Conservation (phyloP, 2,888 invertebrate genomes). For the Acleris sparsana region DNA sequence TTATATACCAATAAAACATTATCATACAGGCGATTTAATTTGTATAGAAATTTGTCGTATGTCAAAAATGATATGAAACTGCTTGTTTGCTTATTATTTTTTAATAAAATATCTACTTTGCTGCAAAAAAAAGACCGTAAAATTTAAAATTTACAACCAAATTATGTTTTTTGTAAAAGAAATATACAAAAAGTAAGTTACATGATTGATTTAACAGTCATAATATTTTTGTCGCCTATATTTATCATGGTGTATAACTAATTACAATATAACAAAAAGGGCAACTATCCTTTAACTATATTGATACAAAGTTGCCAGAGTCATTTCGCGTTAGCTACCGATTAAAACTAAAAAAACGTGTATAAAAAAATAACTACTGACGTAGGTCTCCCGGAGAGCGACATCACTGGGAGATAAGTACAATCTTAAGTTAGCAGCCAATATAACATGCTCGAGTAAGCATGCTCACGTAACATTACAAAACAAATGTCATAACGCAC, state of each 20-base stretch:
- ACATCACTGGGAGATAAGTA: slow-evolving; percentile 71
- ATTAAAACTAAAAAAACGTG: slow-evolving; percentile 42
- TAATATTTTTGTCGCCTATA: no score
- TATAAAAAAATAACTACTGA: slow-evolving; percentile 45
- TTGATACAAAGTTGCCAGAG: slow-evolving; percentile 23
- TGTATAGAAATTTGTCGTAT: no score
- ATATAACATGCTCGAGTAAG: slow-evolving; percentile 9
- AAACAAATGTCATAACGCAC: slow-evolving; percentile 30
- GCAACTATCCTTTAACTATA: slow-evolving; percentile 12
- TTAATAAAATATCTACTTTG: no score
- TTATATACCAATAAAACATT: slow-evolving; percentile 13
- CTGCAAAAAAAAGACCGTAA: no score
- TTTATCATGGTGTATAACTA: background rate
- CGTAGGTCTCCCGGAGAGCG: slow-evolving; percentile 44
- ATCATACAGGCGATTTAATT: no score
- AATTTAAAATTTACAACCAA: no score
- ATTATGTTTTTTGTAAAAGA: no score
- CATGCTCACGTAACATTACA: slow-evolving; percentile 13
- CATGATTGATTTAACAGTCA: no score
- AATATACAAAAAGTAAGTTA: no score
- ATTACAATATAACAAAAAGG: slow-evolving; percentile 1
- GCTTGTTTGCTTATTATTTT: no score
- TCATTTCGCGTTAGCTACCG: slow-evolving; percentile 46
- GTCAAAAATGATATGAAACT: no score
- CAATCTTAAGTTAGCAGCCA: slow-evolving; percentile 72